Base-by-base conservation (phyloP, 2,888 invertebrate genomes). In the Cyrtodaria siliqua region DNA sequence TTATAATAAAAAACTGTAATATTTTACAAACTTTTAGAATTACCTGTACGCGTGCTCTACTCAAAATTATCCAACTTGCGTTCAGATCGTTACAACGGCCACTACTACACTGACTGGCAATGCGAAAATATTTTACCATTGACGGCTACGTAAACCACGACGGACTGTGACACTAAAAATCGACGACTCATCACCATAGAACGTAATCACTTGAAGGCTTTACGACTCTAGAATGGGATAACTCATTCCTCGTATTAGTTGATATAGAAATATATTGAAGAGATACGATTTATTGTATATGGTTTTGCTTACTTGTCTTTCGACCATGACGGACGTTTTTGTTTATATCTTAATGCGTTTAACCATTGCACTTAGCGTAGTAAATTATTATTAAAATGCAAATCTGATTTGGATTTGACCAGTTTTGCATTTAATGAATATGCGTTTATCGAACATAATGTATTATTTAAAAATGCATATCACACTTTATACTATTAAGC, bases 1-100 rank as follows among this genome's bases (percentile, higher is more conserved):
- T 33, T 33, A 33, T 60, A 60, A 59, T n/a, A n/a, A 53, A 53
- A 52, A 26, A 52, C 42, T 52, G 44, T 57, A 68, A 68, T 68
- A 68, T 52, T 68, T 59, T 20, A 60, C 52, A 59, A 68, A 42
- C 40, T 68, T 52, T 20, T 20, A 40, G 33, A 33, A 33, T 33
- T 33, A 33, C 33, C 27, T 44, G 44, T 66, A 66, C 47, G 33
- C 49, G 49, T 49, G 20, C 66, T 4, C 4, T 6, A n/a, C n/a
- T 33, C 12, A 12, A 33, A 33, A 33, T 4, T 8, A 8, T 33
- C 33, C 33, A 33, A 12, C 33, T 33, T 33, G 33, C 33, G 33
- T 12, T 33, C 33, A 33, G 4, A 33, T 8, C 33, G 12, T 12
- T 8, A 33, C 4, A 8, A 33, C 12, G 33, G 6, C 33, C 33